phyloP scores from a whole-genome alignment of 2,797 vertebrate species.

The Tragelaphus oryx region DNA sequence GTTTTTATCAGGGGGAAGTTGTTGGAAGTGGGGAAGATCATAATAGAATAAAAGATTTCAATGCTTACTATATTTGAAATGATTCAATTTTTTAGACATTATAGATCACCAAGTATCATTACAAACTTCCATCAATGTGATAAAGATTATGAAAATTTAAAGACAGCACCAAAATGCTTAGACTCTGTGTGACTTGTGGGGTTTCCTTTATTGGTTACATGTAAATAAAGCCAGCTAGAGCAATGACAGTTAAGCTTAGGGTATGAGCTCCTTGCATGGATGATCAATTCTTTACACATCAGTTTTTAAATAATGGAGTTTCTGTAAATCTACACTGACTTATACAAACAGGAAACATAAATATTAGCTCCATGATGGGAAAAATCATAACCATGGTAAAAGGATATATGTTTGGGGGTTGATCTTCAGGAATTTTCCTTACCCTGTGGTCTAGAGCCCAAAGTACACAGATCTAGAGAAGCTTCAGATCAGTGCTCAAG shows the following conservation, averaged over 20 bases:
- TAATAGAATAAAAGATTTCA: not conserved
- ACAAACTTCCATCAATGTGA: not conserved
- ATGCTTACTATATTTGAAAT: not conserved
- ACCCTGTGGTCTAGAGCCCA: not conserved
- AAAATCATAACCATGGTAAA: not conserved
- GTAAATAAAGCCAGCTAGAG: not conserved
- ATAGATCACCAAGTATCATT: not conserved
- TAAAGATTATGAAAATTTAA: not conserved
- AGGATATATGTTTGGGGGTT: not conserved
- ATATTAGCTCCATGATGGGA: not conserved
- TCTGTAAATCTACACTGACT: not conserved
- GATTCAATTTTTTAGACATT: not conserved
- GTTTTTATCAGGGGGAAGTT: not conserved
- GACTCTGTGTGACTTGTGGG: no score
- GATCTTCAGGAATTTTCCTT: not conserved
- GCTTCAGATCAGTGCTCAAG: not conserved
- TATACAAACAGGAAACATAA: not conserved
- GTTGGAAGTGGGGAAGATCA: not conserved
- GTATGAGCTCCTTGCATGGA: not conserved
- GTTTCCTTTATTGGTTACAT: not conserved
- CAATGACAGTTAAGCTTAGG: not conserved
- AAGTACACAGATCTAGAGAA: not conserved
- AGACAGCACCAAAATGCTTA: not conserved
- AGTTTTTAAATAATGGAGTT: not conserved
- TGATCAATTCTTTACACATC: not conserved